These are phyloP conservation scores for Arothron firmamentum DNA, from an alignment of 2,113 vertebrate species.

Conservation along the genomic window DNA sequence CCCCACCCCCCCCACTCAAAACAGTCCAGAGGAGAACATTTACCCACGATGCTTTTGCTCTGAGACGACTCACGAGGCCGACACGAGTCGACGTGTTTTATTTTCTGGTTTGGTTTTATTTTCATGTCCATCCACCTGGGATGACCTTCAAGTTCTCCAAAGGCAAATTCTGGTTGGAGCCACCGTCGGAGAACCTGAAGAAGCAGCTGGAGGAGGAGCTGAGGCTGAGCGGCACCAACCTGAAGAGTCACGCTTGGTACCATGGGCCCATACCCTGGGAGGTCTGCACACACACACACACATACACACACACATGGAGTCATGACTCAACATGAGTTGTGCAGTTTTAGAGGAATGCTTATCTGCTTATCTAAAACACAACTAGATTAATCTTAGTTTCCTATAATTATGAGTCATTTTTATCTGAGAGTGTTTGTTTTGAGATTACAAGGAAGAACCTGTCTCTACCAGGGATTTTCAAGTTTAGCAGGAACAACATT, in stretches of 20 bases:
- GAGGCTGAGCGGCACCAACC: constrained; percentile 81
- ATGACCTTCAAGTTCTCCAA: constrained; percentile 84
- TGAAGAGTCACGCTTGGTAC: constrained; percentile 92
- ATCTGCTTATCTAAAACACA: no score
- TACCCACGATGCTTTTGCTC: constrained; percentile 11
- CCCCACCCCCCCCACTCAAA: constrained; percentile 1
- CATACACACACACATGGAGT: constrained; percentile 4
- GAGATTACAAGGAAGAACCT: no score
- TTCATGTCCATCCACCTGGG: constrained; percentile 11
- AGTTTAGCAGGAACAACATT: no score
- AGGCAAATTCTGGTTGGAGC: constrained; percentile 87
- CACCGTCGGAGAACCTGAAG: constrained; percentile 81
- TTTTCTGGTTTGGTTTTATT: not conserved
- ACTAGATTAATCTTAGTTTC: no score
- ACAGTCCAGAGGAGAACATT: constrained; percentile 9
- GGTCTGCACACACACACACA: not conserved
- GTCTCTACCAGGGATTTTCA: no score
- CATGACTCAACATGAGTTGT: not conserved
- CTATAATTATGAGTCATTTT: no score
- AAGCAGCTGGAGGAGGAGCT: constrained; percentile 92
- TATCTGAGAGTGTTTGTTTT: no score
- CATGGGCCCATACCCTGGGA: constrained; percentile 67
- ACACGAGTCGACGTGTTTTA: not conserved
- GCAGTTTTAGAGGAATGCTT: not conserved
- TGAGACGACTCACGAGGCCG: not conserved